Conservation (phyloP, 1,140 invertebrate species). For the Panagrolaimus sp. region DNA sequence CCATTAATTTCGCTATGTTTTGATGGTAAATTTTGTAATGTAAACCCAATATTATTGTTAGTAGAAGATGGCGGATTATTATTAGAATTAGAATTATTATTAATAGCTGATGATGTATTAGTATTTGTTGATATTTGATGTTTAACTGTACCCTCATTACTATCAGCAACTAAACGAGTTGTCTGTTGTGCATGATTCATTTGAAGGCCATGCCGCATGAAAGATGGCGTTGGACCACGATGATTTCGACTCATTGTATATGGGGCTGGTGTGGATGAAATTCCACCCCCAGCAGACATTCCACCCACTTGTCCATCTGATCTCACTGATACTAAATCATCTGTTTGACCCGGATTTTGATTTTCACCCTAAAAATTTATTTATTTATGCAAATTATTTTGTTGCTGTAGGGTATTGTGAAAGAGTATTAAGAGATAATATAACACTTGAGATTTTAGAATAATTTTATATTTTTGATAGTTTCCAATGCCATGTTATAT, state of each 20-base stretch:
- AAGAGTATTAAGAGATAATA: not conserved
- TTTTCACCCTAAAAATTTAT: slow-evolving; percentile 12
- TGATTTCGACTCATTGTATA: slow-evolving; percentile 9
- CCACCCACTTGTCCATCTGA: not conserved
- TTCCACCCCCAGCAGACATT: too few species aligned
- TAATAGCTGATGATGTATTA: too few species aligned
- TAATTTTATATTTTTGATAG: not conserved
- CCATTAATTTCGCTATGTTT: too few species aligned
- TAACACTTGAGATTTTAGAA: not conserved
- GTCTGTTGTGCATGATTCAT: slow-evolving; percentile 6
- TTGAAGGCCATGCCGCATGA: slow-evolving; percentile 11
- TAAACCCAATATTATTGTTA: too few species aligned
- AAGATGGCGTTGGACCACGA: slow-evolving; percentile 1
- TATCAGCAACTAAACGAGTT: slow-evolving; percentile 12
- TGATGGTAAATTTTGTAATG: too few species aligned
- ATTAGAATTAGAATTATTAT: too few species aligned
- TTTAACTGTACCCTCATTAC: slow-evolving; percentile 9
- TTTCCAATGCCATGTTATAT: too few species aligned
- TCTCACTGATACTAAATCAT: slow-evolving; percentile 13
- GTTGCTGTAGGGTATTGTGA: not conserved
- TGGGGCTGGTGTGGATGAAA: not conserved
- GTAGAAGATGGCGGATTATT: too few species aligned
- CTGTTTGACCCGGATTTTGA: slow-evolving; percentile 17
- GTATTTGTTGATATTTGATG: not conserved
- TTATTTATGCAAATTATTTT: not conserved